Conservation (phyloP, 1,140 invertebrate genomes). For the Apolygus lucorum region DNA sequence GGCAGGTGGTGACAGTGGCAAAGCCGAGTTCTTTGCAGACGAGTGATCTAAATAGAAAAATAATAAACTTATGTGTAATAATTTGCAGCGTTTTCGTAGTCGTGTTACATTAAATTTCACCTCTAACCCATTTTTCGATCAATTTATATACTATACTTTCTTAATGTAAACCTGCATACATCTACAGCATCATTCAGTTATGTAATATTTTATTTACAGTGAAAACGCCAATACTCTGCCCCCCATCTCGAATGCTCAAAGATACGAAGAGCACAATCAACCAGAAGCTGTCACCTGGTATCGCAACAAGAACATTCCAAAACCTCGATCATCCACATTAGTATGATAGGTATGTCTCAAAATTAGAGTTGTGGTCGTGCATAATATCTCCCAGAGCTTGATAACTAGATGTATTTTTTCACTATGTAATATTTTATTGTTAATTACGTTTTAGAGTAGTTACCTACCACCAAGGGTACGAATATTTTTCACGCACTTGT, state of each 20-base stretch:
- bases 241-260: conserved; percentile 20
- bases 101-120: neutral
- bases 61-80: neutral
- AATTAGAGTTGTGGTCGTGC: too few relatives aligned
- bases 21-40: too few relatives aligned
- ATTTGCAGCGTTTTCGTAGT: neutral
- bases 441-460: too few relatives aligned
- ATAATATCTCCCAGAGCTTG: too few relatives aligned
- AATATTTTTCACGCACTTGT: too few relatives aligned
- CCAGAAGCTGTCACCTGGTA: conserved; percentile 43
- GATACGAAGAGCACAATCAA: conserved; percentile 38
- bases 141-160: neutral
- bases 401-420: too few relatives aligned
- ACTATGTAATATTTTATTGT: too few relatives aligned
- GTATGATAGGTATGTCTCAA: conserved; percentile 29
- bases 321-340: conserved; percentile 34
- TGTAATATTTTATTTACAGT: conserved; percentile 14
- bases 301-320: conserved; percentile 36
- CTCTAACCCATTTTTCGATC: neutral
- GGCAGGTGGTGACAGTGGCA: too few relatives aligned
- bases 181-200: neutral
- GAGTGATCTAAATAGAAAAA: too few relatives aligned
- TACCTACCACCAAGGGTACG: too few relatives aligned
- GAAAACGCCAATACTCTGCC: conserved; percentile 10
- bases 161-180: neutral